Evolutionary conservation across 1,140 invertebrate genomes (phyloP), one percentile per base, ranked within the genome.

Genomic region (Drosophila mauritiana): DNA sequence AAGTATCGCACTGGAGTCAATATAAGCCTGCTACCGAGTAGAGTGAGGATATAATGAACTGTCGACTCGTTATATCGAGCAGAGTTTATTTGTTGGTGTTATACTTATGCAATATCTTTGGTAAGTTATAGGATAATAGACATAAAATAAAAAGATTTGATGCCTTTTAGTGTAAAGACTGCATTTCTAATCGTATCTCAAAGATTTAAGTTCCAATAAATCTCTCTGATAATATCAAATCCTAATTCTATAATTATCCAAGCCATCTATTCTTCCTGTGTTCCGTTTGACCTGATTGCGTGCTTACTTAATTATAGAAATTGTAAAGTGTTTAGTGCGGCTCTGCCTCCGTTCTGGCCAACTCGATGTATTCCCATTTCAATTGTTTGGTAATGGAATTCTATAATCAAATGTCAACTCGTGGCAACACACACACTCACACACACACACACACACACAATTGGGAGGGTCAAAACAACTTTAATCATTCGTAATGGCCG

Each of bases 401-500:
- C 43, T 70, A 72, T 72, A 72, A 72, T 72, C 68, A 72, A 72
- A 72, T 72, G 68, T 49, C 67, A 70, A 70, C 42, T 12, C 61
- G 22, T 27, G 25, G 25, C 34, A 42, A 40, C 25, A 27, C 25
- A 49, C 11, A 42, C 17, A 7, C 27, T 20, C 42, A 13, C n/a
- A 52, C 49, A 10, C 10, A 25, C 40, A 10, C 10, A 25, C 40
- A 42, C 4, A 20, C 10, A 36, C 6, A 25, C 46, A n/a, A n/a
- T n/a, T 48, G 52, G 27, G 31, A 52, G 49, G 49, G 36, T 11
- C 6, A 12, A 56, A 45, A 53, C 53, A 76, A 65, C 59, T 75
- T 56, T 76, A 76, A 76, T 76, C 73, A 76, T 67, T 67, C 53
- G 73, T 76, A 76, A 76, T 76, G 73, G 72, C 53, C 73, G 73